Percentiles rank a stretch among this genome's conserved stretches.
These are phyloP conservation scores for Onchidella celtica DNA, from an alignment of 2,888 invertebrate genomes.

Conservation along the genomic window DNA sequence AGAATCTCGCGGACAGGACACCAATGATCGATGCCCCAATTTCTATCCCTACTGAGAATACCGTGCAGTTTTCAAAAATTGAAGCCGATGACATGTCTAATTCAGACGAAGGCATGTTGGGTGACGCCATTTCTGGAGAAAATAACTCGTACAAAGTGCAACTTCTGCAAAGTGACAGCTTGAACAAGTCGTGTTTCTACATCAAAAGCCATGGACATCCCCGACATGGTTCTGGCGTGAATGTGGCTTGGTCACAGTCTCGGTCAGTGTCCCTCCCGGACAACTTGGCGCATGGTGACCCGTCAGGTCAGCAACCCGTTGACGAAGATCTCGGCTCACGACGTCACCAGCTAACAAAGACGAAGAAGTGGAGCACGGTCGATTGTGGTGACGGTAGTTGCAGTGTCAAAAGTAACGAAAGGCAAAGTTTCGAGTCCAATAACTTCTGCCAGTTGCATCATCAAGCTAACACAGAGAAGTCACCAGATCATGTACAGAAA, in stretches of 20 bases:
- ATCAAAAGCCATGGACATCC: background rate
- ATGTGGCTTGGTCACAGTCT: slow-evolving; percentile 8
- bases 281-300: too few species aligned
- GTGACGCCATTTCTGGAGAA: too few species aligned
- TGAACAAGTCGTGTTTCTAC: background rate
- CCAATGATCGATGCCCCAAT: background rate
- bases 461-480: too few species aligned
- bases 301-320: background rate
- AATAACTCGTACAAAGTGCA: background rate
- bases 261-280: slow-evolving; percentile 3
- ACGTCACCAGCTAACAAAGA: background rate
- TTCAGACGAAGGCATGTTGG: too few species aligned
- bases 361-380: slow-evolving; percentile 36
- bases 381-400: background rate
- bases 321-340: background rate
- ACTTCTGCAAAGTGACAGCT: background rate
- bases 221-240: background rate
- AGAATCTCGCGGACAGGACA: background rate
- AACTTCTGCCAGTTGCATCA: too few species aligned
- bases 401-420: too few species aligned
- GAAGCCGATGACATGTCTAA: background rate
- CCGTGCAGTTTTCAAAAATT: too few species aligned
- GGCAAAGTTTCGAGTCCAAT: too few species aligned
- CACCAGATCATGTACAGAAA: background rate
- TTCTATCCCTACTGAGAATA: too few species aligned